phyloP scores from a whole-genome alignment of 2,113 vertebrate genomes.

The Athene cunicularia region DNA sequence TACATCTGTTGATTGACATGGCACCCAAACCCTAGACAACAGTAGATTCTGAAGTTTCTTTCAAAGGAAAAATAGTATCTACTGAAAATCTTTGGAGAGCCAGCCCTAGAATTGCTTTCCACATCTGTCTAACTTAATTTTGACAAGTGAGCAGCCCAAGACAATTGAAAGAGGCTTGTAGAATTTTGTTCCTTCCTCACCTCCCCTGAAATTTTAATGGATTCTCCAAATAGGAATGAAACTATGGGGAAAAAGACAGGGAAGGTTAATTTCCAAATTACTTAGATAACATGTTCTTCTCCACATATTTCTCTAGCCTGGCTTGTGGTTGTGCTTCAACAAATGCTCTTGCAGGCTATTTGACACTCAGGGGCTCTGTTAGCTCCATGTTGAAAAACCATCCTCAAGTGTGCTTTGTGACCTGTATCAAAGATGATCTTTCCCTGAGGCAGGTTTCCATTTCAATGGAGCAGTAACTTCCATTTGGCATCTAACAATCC shows the following conservation, averaged over 20 bases:
- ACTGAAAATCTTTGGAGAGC: neutral
- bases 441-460: neutral
- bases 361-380: neutral
- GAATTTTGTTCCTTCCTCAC: neutral
- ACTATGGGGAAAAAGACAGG: neutral
- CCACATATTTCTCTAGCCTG: neutral
- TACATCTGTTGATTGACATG: neutral
- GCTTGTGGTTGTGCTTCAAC: neutral
- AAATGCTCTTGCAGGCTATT: neutral
- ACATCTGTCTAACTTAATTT: neutral
- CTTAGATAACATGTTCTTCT: neutral
- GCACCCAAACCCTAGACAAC: neutral
- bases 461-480: neutral
- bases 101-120: neutral
- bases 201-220: neutral
- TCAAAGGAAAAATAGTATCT: neutral
- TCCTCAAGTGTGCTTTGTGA: neutral
- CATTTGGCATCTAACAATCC: neutral
- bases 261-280: neutral
- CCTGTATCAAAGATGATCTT: neutral
- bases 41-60: neutral
- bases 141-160: neutral
- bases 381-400: neutral
- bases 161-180: neutral
- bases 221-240: neutral